phyloP scores from a whole-genome alignment of 2,888 invertebrate species.

The Chromoteleia sp. region DNA sequence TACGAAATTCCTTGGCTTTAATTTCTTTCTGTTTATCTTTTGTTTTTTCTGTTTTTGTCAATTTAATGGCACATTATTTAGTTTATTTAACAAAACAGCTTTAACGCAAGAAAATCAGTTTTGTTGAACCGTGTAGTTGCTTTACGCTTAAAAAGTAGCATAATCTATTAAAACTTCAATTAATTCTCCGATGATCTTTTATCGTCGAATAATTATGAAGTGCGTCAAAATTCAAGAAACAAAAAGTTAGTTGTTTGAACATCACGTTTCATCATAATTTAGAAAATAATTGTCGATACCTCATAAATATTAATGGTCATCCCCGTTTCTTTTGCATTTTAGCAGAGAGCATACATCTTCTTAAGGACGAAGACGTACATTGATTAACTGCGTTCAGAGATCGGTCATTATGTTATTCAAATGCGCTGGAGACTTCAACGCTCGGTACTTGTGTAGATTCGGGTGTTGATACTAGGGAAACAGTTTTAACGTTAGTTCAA shows the following conservation, averaged over 20 bases:
- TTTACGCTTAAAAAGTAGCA: no score
- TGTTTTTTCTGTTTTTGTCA: no score
- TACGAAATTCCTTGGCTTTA: no score
- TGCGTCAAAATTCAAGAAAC: neutral
- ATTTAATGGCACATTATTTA: no score
- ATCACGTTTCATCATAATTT: conserved; percentile 36
- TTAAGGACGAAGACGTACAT: conserved; percentile 60
- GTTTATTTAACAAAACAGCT: no score
- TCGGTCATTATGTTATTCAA: conserved; percentile 68
- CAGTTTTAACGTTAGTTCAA: conserved; percentile 23
- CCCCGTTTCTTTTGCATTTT: conserved; percentile 42
- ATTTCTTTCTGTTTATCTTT: no score
- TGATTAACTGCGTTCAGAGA: conserved; percentile 64
- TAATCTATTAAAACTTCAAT: no score
- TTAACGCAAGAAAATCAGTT: no score
- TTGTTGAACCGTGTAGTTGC: no score
- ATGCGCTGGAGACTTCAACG: conserved; percentile 59
- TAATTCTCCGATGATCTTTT: neutral
- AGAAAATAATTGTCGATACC: conserved; percentile 53
- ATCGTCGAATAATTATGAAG: neutral
- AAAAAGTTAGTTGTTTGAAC: neutral
- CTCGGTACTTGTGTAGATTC: conserved; percentile 52
- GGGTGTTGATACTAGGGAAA: conserved; percentile 45
- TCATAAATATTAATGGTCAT: conserved; percentile 59
- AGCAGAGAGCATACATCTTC: conserved; percentile 54